phyloP scores from a whole-genome alignment of 2,888 invertebrate species.

The Stegana nigrithorax region DNA sequence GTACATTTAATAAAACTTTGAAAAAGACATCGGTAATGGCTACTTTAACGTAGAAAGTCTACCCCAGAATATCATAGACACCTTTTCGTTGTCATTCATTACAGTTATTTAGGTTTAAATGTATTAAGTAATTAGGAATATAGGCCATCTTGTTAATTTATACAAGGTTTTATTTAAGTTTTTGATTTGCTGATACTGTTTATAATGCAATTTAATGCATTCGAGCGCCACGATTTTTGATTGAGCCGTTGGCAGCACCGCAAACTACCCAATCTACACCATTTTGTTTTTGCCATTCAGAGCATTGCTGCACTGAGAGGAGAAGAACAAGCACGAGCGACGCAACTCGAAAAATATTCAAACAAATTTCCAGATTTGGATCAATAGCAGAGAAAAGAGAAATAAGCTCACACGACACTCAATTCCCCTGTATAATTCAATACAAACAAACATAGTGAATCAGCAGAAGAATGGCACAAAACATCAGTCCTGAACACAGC shows the following conservation, averaged over 20 bases:
- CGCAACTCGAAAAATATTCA: not conserved
- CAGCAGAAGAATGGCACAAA: slow-evolving; percentile 79
- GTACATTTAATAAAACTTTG: no score
- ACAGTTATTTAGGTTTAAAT: no score
- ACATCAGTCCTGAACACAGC: slow-evolving; percentile 84
- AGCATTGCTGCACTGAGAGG: slow-evolving; percentile 21
- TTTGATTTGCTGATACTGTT: slow-evolving; percentile 25
- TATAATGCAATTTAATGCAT: slow-evolving; percentile 48
- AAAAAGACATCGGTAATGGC: no score
- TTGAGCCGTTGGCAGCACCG: slow-evolving; percentile 44
- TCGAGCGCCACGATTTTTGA: no score
- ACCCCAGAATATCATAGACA: no score
- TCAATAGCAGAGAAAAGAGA: no score
- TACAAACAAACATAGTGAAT: not conserved
- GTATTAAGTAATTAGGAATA: no score
- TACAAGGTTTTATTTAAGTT: not conserved
- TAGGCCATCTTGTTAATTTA: not conserved
- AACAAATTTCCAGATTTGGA: no score
- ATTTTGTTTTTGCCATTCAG: slow-evolving; percentile 46
- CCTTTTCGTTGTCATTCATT: no score
- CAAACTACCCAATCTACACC: slow-evolving; percentile 46
- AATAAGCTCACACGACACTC: no score
- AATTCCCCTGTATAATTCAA: no score
- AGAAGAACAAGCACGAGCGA: slow-evolving; percentile 2
- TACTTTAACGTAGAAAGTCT: no score